Evolutionary conservation across 2,888 invertebrate genomes (phyloP), one percentile per base, ranked within the genome.

Genomic region (Cybosia mesomella): DNA sequence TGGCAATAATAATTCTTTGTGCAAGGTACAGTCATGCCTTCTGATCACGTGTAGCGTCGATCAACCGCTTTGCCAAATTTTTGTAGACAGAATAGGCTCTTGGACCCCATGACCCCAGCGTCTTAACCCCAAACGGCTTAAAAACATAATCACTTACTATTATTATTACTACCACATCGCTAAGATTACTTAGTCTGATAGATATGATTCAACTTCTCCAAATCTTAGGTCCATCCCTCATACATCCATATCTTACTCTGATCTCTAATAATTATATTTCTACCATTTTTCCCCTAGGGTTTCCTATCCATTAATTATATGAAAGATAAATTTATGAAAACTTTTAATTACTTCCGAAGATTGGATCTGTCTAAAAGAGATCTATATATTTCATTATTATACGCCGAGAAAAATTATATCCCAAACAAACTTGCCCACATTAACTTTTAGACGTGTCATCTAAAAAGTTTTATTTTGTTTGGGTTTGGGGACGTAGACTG

Each of bases 381-480:
- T 49, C 24, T 24, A 22, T 55, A 54, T 54, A n/a, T 55, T 55
- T 24, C 22, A 54, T 54, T 4, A 22, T 22, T 53, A 22, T 22
- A 54, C 22, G 21, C 18, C 43, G 43, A 43, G 49, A n/a, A 49
- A 55, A 24, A 55, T 22, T 55, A 43, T 32, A 32, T 43, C 58
- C 28, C 54, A 22, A 65, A 18, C n/a, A 54, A 62, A 62, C 13
- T 62, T 32, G 15, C 18, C 22, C 10, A 43, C 68, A 28, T 58
- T 64, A 55, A 65, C 60, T 69, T 67, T 61, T 49, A 28, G 67
- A 75, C 64, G 64, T 72, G 72, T 67, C 66, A 69, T 64, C 15
- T 58, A 28, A 53, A 71, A 75, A 70, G 43, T 73, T 79, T 58
- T 71, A 73, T 70, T 66, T 68, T 55, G 58, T 76, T 72, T 34